These are phyloP conservation scores for Drosophila serrata DNA, from an alignment of 1,140 invertebrate genomes.

Conservation along the genomic window DNA sequence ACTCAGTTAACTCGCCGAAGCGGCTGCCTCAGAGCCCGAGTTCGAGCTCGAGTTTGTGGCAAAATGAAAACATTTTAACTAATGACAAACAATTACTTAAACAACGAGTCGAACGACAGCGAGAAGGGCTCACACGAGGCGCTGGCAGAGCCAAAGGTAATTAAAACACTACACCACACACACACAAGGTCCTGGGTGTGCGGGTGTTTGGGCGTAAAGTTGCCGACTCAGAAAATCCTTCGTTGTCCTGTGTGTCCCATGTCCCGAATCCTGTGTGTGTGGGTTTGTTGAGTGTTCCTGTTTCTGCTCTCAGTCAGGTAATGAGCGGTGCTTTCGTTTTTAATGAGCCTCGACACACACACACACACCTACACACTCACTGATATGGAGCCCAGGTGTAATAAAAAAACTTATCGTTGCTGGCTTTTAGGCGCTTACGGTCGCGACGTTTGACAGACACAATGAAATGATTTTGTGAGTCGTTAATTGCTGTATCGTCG, in stretches of 20 bases:
- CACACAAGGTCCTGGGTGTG: slow-evolving; percentile 10
- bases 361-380: slow-evolving; percentile 27
- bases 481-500: slow-evolving; percentile 71
- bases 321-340: slow-evolving; percentile 74
- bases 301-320: slow-evolving; percentile 55
- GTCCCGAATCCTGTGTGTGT: slow-evolving; percentile 12
- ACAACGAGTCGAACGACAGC: slow-evolving; percentile 69
- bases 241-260: slow-evolving; percentile 23
- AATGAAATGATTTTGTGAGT: slow-evolving; percentile 80
- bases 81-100: slow-evolving; percentile 83
- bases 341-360: slow-evolving; percentile 67
- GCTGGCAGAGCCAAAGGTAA: slow-evolving; percentile 66
- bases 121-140: slow-evolving; percentile 34
- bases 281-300: slow-evolving; percentile 23
- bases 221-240: slow-evolving; percentile 72
- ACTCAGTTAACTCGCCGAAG: neutral
- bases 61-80: slow-evolving; percentile 84
- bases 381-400: slow-evolving; percentile 50
- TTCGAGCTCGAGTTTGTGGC: slow-evolving; percentile 23
- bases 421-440: slow-evolving; percentile 60
- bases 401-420: slow-evolving; percentile 72
- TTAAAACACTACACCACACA: slow-evolving; percentile 64
- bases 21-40: neutral
- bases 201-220: slow-evolving; percentile 73
- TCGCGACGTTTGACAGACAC: slow-evolving; percentile 73